phyloP scores from a whole-genome alignment of 2,797 vertebrate species.

The Pelodytes ibericus region DNA sequence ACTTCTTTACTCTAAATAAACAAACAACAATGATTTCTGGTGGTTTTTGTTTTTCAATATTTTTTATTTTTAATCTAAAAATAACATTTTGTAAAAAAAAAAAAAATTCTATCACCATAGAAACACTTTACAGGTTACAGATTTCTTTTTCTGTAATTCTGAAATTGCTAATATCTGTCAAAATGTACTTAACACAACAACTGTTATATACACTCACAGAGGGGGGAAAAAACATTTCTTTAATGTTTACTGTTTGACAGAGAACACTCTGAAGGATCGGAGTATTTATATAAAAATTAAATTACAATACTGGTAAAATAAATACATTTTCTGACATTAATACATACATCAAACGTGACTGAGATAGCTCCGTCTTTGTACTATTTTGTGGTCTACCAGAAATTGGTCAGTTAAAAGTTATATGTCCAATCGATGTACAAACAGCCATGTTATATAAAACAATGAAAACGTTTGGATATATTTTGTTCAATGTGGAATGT shows the following conservation, averaged over 20 bases:
- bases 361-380: conserved; percentile 84
- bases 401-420: not conserved
- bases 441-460: conserved; percentile 37
- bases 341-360: conserved; percentile 77
- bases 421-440: not conserved
- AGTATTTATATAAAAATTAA: conserved; percentile 87
- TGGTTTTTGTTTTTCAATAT: too few relatives aligned
- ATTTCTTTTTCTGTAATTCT: not conserved
- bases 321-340: conserved; percentile 97
- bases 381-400: conserved; percentile 69
- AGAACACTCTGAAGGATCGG: conserved; percentile 78
- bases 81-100: too few relatives aligned
- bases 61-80: too few relatives aligned
- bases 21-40: too few relatives aligned
- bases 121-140: too few relatives aligned
- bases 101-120: too few relatives aligned
- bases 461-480: too few relatives aligned
- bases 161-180: not conserved
- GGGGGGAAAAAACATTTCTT: conserved; percentile 18
- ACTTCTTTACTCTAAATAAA: too few relatives aligned
- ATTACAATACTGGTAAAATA: conserved; percentile 93
- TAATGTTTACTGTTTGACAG: conserved; percentile 64
- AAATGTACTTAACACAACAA: not conserved
- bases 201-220: not conserved
- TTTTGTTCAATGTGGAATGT: too few relatives aligned